Evolutionary conservation across 2,797 vertebrate genomes (phyloP).

Genomic region (Dipus sagitta): DNA sequence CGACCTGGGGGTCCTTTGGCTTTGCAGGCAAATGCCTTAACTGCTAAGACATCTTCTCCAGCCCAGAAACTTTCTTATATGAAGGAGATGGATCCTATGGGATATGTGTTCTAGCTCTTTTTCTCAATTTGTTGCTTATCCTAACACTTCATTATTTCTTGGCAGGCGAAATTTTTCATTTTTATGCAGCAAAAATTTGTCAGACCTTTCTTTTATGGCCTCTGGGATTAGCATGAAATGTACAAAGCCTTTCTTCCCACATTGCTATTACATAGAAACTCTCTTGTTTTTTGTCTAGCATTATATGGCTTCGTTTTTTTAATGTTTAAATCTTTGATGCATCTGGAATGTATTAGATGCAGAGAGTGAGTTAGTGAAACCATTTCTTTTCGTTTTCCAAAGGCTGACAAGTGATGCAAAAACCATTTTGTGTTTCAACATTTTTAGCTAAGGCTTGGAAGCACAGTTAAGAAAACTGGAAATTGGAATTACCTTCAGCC

Average conservation of each 20-base stretch:
- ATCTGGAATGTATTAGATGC: conserved; percentile 72
- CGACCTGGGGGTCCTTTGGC: too few relatives aligned
- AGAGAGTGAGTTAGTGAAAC: conserved; percentile 60
- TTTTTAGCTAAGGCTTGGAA: conserved; percentile 51
- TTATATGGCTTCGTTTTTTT: conserved; percentile 67
- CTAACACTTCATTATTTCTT: conserved; percentile 71
- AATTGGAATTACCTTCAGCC: conserved; percentile 22
- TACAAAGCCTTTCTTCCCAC: conserved; percentile 50
- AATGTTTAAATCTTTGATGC: conserved; percentile 70
- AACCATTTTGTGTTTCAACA: conserved; percentile 50
- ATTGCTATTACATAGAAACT: conserved; percentile 59
- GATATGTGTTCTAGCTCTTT: conserved; percentile 12
- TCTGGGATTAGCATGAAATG: conserved; percentile 64
- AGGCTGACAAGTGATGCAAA: conserved; percentile 63
- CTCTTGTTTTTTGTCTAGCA: conserved; percentile 27
- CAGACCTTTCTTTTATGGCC: conserved; percentile 50
- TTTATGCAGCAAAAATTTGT: conserved; percentile 66
- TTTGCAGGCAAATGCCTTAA: too few relatives aligned
- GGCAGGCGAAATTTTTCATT: conserved; percentile 58
- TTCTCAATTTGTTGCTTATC: conserved; percentile 29
- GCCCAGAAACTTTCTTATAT: conserved; percentile 13
- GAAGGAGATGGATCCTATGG: conserved; percentile 38
- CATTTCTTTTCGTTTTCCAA: conserved; percentile 65
- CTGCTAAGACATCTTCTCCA: too few relatives aligned
- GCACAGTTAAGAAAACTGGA: conserved; percentile 41